These are phyloP conservation scores for Ctenopoma kingsleyae DNA, from an alignment of 2,797 vertebrate genomes.

Conservation along the genomic window DNA sequence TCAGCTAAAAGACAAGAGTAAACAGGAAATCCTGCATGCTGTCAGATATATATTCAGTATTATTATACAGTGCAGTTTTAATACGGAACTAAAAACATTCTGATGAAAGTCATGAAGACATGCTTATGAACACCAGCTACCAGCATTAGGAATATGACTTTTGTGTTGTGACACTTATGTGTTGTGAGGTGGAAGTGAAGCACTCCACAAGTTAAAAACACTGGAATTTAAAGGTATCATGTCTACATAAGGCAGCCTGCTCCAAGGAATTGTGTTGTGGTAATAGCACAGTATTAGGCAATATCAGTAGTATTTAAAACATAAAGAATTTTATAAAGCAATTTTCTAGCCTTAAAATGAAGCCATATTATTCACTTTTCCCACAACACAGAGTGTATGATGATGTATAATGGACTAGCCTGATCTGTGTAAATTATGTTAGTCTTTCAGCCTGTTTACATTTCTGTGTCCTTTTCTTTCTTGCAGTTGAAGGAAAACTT, in stretches of 20 bases:
- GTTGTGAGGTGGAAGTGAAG: no score
- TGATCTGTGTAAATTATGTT: neutral
- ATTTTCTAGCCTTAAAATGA: no score
- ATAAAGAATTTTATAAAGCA: no score
- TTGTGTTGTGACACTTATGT: no score
- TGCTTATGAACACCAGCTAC: no score
- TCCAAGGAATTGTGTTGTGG: no score
- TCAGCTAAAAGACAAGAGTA: neutral
- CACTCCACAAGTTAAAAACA: no score
- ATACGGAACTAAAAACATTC: neutral
- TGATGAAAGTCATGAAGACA: neutral
- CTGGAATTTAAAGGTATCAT: no score
- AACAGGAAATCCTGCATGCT: slow-evolving; percentile 38
- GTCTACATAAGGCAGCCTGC: no score
- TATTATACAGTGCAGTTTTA: neutral
- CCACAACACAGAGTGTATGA: neutral
- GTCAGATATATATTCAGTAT: slow-evolving; percentile 6
- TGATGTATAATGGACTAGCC: neutral
- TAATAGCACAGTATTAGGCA: no score
- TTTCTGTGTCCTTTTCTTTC: slow-evolving; percentile 44
- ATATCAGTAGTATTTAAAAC: no score
- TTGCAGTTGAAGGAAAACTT: slow-evolving; percentile 66
- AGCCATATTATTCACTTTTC: neutral
- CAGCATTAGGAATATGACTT: no score
- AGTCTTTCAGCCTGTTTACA: neutral